phyloP scores from a whole-genome alignment of 35 echinoderm and acorn worm genomes.

The Lytechinus pictus region DNA sequence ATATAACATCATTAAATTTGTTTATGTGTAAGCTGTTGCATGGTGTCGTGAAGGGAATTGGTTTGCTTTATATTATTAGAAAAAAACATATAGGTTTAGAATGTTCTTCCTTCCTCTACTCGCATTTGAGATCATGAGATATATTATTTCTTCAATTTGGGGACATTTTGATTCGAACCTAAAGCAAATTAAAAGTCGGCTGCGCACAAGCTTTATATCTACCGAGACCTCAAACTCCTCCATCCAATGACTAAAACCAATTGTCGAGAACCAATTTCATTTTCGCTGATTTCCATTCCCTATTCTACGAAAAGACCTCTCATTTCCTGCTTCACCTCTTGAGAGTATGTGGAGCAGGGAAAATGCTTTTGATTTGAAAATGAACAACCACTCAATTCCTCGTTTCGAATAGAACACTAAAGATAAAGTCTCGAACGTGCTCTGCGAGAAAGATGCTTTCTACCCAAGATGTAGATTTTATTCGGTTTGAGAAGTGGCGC shows the following conservation, averaged over 20 bases:
- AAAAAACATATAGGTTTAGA: too few species aligned
- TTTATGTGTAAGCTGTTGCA: too few species aligned
- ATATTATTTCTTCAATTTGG: too few species aligned
- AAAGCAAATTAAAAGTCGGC: too few species aligned
- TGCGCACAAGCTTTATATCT: not conserved
- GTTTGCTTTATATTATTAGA: too few species aligned
- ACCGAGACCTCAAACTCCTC: not conserved
- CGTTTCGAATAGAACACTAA: not conserved
- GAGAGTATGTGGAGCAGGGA: not conserved
- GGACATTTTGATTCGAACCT: too few species aligned
- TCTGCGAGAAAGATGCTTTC: not conserved
- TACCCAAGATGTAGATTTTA: not conserved
- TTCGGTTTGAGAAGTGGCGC: not conserved
- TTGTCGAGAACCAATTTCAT: not conserved
- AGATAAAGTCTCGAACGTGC: not conserved
- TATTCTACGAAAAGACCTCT: not conserved
- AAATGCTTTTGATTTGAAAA: not conserved
- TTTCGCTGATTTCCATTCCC: not conserved
- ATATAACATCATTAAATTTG: too few species aligned
- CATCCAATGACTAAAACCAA: not conserved
- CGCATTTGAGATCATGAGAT: too few species aligned
- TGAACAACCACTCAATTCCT: constrained; percentile 2
- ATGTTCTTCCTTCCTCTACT: too few species aligned
- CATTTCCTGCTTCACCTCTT: not conserved
- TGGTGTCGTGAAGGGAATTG: too few species aligned